phyloP scores from a whole-genome alignment of 2,113 vertebrate species.

The Cyprinodon variegatus region DNA sequence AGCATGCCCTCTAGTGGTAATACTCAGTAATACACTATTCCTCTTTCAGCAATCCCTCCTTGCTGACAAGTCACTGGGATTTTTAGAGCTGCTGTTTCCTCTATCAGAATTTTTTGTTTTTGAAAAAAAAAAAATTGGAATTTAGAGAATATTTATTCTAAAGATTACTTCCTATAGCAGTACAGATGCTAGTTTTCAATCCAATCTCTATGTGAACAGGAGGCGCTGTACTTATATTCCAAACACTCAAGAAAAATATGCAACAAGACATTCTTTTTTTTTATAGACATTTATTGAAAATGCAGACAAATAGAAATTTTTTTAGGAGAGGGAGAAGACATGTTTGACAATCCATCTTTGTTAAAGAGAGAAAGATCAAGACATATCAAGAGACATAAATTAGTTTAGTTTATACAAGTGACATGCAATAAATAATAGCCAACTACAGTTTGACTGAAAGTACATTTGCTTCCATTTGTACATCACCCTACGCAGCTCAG shows the following conservation, averaged over 20 bases:
- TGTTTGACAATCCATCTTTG: constrained; percentile 43
- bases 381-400: constrained; percentile 65
- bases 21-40: neutral
- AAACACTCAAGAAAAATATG: neutral
- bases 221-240: neutral
- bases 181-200: no score
- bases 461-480: constrained; percentile 57
- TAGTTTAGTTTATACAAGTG: constrained; percentile 68
- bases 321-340: constrained; percentile 51
- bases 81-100: neutral
- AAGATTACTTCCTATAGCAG: no score
- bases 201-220: no score
- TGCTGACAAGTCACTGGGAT: neutral
- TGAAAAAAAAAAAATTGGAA: no score
- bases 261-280: constrained; percentile 20
- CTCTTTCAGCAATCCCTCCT: neutral
- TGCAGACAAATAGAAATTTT: constrained; percentile 73
- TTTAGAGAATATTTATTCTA: no score
- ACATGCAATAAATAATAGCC: constrained; percentile 80
- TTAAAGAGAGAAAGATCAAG: constrained; percentile 31
- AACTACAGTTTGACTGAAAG: constrained; percentile 52
- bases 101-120: neutral
- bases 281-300: constrained; percentile 79
- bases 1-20: constrained; percentile 42
- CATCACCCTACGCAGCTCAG: constrained; percentile 56